A percentile compares a stretch with the other conserved stretches of the same genome.
phyloP scores from a whole-genome alignment of 2,113 vertebrate genomes.

The Xiphophorus couchianus region DNA sequence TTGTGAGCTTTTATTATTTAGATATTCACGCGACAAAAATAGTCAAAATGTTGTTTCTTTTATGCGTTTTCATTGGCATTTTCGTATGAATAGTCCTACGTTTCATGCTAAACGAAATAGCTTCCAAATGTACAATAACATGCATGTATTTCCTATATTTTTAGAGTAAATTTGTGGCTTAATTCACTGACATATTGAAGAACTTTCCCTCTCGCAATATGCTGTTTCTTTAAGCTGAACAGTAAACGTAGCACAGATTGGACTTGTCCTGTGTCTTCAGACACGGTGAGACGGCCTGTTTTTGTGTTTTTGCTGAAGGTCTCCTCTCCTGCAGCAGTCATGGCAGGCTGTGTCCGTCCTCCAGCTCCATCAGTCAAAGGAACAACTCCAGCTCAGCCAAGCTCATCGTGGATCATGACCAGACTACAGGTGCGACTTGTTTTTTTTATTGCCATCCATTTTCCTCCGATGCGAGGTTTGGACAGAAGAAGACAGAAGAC shows the following conservation, averaged over 20 bases:
- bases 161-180: too few species aligned
- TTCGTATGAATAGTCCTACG: not conserved
- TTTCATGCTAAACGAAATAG: not conserved
- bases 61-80: not conserved
- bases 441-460: too few species aligned
- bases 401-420: conserved; percentile 83
- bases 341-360: conserved; percentile 37
- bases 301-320: conserved; percentile 36
- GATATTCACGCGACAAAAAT: not conserved
- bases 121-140: not conserved
- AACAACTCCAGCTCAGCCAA: conserved; percentile 72
- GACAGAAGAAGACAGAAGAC: too few species aligned
- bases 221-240: not conserved
- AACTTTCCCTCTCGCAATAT: not conserved
- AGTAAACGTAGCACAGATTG: not conserved
- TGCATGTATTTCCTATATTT: not conserved
- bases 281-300: not conserved
- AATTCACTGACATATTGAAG: not conserved
- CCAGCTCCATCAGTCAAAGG: conserved; percentile 48
- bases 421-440: conserved; percentile 75
- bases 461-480: too few species aligned
- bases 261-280: not conserved
- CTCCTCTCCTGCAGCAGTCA: conserved; percentile 53
- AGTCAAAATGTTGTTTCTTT: not conserved
- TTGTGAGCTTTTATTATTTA: not conserved